phyloP scores from a whole-genome alignment of 1,140 invertebrate species.

The Euwallacea similis region DNA sequence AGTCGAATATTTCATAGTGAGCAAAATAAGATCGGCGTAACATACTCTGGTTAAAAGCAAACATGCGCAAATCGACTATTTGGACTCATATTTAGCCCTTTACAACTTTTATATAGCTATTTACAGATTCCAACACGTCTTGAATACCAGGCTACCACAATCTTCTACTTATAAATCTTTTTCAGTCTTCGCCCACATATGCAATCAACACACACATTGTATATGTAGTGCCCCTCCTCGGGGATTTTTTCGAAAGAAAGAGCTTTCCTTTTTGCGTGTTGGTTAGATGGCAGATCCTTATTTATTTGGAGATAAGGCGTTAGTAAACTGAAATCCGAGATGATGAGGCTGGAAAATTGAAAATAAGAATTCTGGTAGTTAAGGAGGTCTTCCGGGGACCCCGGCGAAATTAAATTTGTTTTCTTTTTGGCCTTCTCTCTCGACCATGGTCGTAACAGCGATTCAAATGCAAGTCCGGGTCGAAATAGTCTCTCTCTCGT shows the following conservation, averaged over 20 bases:
- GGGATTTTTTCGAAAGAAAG: neutral
- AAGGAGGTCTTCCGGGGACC: neutral
- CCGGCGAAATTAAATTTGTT: neutral
- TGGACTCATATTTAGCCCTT: no score
- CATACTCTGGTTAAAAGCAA: no score
- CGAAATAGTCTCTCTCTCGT: neutral
- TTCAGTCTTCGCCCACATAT: no score
- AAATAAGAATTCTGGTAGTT: constrained; percentile 11
- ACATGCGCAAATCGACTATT: no score
- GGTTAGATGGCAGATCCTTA: constrained; percentile 6
- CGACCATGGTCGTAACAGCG: neutral
- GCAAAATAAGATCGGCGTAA: no score
- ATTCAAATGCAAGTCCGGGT: neutral
- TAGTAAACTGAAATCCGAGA: constrained; percentile 20
- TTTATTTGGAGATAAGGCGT: constrained; percentile 17
- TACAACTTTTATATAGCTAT: no score
- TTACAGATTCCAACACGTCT: no score
- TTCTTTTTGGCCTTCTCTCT: neutral
- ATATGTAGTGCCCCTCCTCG: no score
- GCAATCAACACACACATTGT: no score
- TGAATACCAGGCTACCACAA: no score
- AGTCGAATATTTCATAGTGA: no score
- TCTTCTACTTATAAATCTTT: no score
- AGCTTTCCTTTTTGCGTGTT: constrained; percentile 11
- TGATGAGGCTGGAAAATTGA: constrained; percentile 10